These are phyloP conservation scores for Cathartes aura DNA, from an alignment of 2,113 vertebrate species.

Conservation along the genomic window DNA sequence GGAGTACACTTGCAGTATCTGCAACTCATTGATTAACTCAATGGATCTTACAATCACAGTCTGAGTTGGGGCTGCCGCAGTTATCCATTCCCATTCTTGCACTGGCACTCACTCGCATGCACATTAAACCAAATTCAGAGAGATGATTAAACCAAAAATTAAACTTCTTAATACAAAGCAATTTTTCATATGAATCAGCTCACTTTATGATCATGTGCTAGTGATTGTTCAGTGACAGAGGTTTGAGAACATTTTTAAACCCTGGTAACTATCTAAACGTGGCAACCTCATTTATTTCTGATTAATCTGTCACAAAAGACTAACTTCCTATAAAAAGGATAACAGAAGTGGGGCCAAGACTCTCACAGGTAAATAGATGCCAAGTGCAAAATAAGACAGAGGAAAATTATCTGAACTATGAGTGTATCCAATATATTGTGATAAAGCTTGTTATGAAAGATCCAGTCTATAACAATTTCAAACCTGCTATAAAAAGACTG, in stretches of 20 bases:
- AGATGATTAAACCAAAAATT: not conserved
- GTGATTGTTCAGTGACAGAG: not conserved
- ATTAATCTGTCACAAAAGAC: not conserved
- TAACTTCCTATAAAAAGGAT: not conserved
- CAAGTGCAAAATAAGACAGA: not conserved
- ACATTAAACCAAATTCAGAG: not conserved
- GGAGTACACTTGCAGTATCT: not conserved
- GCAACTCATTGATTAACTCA: rapidly evolving
- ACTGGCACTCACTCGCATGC: not conserved
- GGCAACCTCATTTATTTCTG: not conserved
- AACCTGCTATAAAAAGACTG: not conserved
- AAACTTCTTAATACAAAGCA: not conserved
- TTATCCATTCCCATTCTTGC: not conserved
- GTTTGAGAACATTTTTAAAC: not conserved
- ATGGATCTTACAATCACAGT: not conserved
- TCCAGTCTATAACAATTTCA: not conserved
- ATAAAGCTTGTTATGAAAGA: not conserved
- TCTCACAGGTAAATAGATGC: not conserved
- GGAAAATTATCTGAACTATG: not conserved
- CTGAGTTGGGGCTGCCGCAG: not conserved
- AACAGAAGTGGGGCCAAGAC: not conserved
- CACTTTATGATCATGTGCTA: not conserved
- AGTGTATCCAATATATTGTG: not conserved
- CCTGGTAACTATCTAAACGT: not conserved
- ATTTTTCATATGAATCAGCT: not conserved